Conservation (phyloP, 2,113 vertebrate genomes). For the Rhagologus leucostigma region DNA sequence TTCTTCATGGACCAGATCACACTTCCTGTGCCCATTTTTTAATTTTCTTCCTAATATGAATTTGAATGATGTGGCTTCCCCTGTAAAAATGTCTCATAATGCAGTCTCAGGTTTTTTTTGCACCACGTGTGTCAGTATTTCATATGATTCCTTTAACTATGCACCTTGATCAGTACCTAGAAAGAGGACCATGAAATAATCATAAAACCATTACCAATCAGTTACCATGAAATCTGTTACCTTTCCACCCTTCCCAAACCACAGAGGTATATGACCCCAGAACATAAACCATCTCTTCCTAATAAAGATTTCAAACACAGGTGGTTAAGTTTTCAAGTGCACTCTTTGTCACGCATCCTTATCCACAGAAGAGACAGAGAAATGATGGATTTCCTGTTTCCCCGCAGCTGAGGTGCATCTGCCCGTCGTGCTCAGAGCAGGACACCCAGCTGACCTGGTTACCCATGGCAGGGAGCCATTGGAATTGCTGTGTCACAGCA, state of each 20-base stretch:
- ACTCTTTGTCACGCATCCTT: not conserved
- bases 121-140: not conserved
- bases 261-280: not conserved
- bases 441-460: not conserved
- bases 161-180: not conserved
- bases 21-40: not conserved
- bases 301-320: not conserved
- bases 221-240: not conserved
- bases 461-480: not conserved
- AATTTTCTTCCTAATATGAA: not conserved
- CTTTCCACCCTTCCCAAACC: not conserved
- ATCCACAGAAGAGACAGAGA: not conserved
- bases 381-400: not conserved
- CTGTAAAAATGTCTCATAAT: not conserved
- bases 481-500: not conserved
- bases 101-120: not conserved
- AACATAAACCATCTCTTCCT: not conserved
- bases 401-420: not conserved
- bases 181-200: not conserved
- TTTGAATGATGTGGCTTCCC: not conserved
- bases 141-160: not conserved
- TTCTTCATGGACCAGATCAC: not conserved
- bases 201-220: not conserved
- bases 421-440: not conserved
- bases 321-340: not conserved